Evolutionary conservation across 2,113 vertebrate species (phyloP), one percentile per base, ranked within the genome.

Genomic region (Pituophis catenifer): DNA sequence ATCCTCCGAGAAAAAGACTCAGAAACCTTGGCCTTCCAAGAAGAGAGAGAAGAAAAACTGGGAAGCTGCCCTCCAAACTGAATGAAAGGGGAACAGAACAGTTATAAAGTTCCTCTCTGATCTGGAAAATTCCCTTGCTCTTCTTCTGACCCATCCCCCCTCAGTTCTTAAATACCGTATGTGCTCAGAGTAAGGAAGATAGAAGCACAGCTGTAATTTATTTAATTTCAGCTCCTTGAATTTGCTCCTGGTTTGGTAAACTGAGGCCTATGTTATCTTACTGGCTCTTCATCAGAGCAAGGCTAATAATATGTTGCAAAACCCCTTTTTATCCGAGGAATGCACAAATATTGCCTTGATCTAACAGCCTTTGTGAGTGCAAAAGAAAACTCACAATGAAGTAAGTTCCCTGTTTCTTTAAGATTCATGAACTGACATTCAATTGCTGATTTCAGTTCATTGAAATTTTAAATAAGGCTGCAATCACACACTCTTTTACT

Each of bases 91-190:
- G 12, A 52, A 52, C 50, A 29, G 44, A 26, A 54, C 52, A 54
- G 12, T 19, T n/a, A 88, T 88, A 53, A 88, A 19, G 26, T n/a
- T 53, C 50, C 52, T 55, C 92, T 38, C 92, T 90, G 0, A 91
- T 19, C 21, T 54, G 17, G 94, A 94, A 75, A 94, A 81, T 92
- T 88, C 96, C 91, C 95, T 95, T 9, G 94, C 95, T 95, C 96
- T 53, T 92, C 95, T 48, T 90, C 95, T 95, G 95, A 96, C 95
- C 94, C 94, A 86, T 86, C 91, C 21, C 10, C 89, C 93, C 59
- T 2, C 21, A 23, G n/a, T 54, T 75, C 92, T 93, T 70, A 91
- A 53, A n/a, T 70, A 70, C 29, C 15, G 93, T 0, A 44, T 15
- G 58, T 57, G 55, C 55, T 48, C 91, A 29, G 86, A 94, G 91